Conservation (phyloP, 1,140 invertebrate species). For the Ephestia elutella region DNA sequence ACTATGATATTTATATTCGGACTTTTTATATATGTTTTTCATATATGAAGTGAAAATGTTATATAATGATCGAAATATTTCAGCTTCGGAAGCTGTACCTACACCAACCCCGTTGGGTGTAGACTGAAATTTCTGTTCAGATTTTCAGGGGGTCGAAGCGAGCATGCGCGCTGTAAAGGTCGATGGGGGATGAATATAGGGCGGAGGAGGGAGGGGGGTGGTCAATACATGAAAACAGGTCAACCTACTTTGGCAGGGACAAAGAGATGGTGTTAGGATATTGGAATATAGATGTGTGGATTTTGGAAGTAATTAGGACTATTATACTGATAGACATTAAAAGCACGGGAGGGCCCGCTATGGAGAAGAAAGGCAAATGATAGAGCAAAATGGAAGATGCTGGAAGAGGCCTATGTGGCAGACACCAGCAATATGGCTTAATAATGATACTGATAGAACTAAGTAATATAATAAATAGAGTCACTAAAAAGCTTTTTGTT, state of each 20-base stretch:
- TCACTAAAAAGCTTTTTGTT: too few relatives aligned
- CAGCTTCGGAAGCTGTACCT: conserved; percentile 5
- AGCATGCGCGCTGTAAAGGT: conserved; percentile 58
- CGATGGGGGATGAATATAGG: conserved; percentile 30
- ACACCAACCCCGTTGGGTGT: conserved; percentile 17
- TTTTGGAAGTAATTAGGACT: too few relatives aligned
- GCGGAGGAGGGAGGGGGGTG: conserved; percentile 12
- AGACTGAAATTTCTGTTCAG: conserved; percentile 32
- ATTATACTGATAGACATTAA: too few relatives aligned
- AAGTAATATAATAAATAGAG: too few relatives aligned
- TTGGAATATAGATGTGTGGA: neutral
- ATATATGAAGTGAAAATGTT: conserved; percentile 43
- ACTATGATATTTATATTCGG: conserved; percentile 21
- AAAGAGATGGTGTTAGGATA: neutral
- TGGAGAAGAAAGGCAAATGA: too few relatives aligned
- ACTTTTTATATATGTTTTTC: conserved; percentile 49
- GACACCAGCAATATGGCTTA: too few relatives aligned
- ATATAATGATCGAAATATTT: conserved; percentile 11
- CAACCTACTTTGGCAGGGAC: neutral
- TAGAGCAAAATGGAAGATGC: too few relatives aligned
- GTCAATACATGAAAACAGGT: conserved; percentile 10
- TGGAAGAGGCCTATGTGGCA: too few relatives aligned
- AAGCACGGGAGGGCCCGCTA: too few relatives aligned
- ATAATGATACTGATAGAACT: too few relatives aligned
- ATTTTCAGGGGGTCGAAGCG: conserved; percentile 22